These are phyloP conservation scores for Nomada fabriciana DNA, from an alignment of 2,888 invertebrate genomes.

Conservation along the genomic window DNA sequence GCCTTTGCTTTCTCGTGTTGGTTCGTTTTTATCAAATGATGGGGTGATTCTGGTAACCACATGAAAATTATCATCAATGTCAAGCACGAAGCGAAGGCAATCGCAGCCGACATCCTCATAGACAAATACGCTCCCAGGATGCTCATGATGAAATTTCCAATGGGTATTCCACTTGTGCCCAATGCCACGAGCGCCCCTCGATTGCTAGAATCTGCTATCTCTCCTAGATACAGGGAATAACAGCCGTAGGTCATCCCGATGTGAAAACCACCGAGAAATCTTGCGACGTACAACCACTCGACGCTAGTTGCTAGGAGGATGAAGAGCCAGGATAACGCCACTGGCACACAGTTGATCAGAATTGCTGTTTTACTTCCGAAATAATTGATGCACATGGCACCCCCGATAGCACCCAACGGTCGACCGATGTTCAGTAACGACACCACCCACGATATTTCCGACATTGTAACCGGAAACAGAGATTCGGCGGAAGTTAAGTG, in stretches of 20 bases:
- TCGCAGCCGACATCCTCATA: conserved; percentile 67
- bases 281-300: conserved; percentile 69
- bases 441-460: conserved; percentile 77
- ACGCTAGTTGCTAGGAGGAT: conserved; percentile 67
- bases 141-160: conserved; percentile 77
- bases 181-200: conserved; percentile 78
- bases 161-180: conserved; percentile 72
- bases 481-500: conserved; percentile 65
- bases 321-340: conserved; percentile 71
- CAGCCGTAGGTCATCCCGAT: conserved; percentile 73
- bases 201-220: conserved; percentile 76
- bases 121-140: conserved; percentile 77
- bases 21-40: conserved; percentile 70
- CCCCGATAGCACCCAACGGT: conserved; percentile 71
- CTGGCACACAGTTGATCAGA: conserved; percentile 64
- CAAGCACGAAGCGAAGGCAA: conserved; percentile 70
- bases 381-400: conserved; percentile 66
- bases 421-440: conserved; percentile 75
- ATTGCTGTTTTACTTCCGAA: conserved; percentile 75
- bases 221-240: conserved; percentile 77
- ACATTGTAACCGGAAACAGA: conserved; percentile 61
- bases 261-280: conserved; percentile 64
- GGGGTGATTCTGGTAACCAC: conserved; percentile 79
- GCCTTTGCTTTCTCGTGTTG: conserved; percentile 68
- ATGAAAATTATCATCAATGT: conserved; percentile 70